Conservation (phyloP, 92 coral and sea anemone genomes). For the Hydrozoanthus gracilis region DNA sequence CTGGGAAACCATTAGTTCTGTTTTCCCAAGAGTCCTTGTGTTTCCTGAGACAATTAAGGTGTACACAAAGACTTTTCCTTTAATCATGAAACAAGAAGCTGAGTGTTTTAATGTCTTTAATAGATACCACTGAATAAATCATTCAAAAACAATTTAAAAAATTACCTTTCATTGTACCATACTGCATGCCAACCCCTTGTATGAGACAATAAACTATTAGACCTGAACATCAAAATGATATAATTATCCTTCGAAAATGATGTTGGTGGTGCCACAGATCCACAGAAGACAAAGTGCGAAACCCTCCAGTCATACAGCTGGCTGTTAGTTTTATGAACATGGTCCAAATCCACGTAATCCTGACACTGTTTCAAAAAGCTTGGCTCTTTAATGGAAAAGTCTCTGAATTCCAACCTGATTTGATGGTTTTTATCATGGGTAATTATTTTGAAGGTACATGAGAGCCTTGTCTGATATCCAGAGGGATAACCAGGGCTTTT, state of each 20-base stretch:
- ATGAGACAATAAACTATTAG: not conserved
- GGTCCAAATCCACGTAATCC: slow-evolving; percentile 12
- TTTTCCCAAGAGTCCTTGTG: too few species aligned
- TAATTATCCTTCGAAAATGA: slow-evolving; percentile 27
- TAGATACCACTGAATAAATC: not conserved
- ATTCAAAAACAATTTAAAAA: not conserved
- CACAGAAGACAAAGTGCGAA: slow-evolving; percentile 18
- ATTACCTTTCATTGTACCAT: slow-evolving; percentile 43
- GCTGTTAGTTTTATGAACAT: not conserved
- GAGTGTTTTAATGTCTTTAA: too few species aligned
- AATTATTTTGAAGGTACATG: slow-evolving; percentile 14
- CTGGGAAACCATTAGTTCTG: too few species aligned
- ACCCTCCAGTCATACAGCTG: not conserved
- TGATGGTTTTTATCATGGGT: slow-evolving; percentile 14
- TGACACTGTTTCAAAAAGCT: not conserved
- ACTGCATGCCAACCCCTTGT: slow-evolving; percentile 2
- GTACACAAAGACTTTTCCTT: too few species aligned
- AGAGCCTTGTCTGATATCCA: not conserved
- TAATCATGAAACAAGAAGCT: too few species aligned
- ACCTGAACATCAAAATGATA: not conserved
- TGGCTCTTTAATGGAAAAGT: slow-evolving; percentile 12
- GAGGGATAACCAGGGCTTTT: slow-evolving; percentile 5
- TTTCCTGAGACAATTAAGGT: too few species aligned
- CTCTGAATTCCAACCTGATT: slow-evolving; percentile 27
- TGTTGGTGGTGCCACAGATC: not conserved